phyloP scores from a whole-genome alignment of 53 echinoderm and acorn worm species.

The Echinometra lucunter region DNA sequence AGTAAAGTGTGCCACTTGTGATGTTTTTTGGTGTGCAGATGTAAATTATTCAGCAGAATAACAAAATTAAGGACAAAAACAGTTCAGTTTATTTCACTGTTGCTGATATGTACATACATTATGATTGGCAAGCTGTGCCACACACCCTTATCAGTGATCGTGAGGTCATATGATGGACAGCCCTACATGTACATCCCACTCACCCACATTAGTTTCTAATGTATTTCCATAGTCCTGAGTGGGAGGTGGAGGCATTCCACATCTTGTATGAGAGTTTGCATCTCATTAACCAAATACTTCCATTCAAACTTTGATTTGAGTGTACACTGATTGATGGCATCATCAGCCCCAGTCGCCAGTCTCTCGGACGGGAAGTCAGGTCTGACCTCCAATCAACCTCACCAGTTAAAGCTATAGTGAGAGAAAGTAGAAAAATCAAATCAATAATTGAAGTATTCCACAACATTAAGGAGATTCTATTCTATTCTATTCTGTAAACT shows the following conservation, averaged over 20 bases:
- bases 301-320: constrained; percentile 34
- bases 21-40: background rate
- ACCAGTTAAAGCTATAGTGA: background rate
- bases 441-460: background rate
- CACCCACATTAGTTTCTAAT: background rate
- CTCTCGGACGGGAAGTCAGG: constrained; percentile 3
- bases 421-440: background rate
- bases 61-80: background rate
- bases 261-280: background rate
- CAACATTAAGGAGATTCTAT: no score
- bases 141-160: no score
- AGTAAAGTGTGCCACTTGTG: background rate
- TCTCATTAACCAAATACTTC: constrained; percentile 37
- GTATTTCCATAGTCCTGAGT: background rate
- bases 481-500: no score
- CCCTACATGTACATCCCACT: background rate
- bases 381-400: constrained; percentile 12
- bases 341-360: background rate
- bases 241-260: background rate
- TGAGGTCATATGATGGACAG: no score
- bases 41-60: background rate
- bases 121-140: background rate
- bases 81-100: no score
- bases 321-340: constrained; percentile 21
- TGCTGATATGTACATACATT: background rate